Percentiles rank a stretch among this genome's conserved stretches.
Evolutionary conservation across 1,140 invertebrate species (phyloP).

Genomic region (Leptinotarsa undecemlineata): DNA sequence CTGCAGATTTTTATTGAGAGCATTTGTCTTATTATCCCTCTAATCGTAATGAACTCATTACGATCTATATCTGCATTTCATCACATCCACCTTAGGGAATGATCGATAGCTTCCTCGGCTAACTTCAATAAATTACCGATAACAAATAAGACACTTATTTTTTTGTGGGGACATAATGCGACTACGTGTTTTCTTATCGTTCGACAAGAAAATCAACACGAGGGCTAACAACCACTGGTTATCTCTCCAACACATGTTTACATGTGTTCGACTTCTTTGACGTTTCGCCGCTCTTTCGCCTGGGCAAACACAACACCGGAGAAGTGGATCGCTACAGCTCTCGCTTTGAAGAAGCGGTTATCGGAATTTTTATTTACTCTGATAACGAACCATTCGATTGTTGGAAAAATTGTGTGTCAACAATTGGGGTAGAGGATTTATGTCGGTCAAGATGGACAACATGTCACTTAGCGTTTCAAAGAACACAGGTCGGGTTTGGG

Average conservation of each 20-base stretch:
- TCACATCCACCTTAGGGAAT: neutral
- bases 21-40: no score
- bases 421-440: no score
- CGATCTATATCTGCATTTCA: neutral
- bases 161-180: conserved; percentile 19
- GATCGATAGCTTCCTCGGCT: conserved; percentile 28
- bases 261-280: conserved; percentile 18
- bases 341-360: neutral
- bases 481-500: no score
- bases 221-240: conserved; percentile 29
- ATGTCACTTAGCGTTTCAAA: no score
- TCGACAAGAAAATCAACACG: conserved; percentile 35
- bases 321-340: neutral
- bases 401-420: no score
- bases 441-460: no score
- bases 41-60: neutral
- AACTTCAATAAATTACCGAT: conserved; percentile 23
- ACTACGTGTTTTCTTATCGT: conserved; percentile 40
- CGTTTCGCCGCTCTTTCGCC: conserved; percentile 10
- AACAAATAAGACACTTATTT: conserved; percentile 24
- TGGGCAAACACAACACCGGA: conserved; percentile 17
- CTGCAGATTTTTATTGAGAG: no score
- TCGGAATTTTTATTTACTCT: neutral
- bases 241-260: conserved; percentile 30
- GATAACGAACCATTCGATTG: no score